phyloP scores from a whole-genome alignment of 2,888 invertebrate genomes.

The Cantharis rufa region DNA sequence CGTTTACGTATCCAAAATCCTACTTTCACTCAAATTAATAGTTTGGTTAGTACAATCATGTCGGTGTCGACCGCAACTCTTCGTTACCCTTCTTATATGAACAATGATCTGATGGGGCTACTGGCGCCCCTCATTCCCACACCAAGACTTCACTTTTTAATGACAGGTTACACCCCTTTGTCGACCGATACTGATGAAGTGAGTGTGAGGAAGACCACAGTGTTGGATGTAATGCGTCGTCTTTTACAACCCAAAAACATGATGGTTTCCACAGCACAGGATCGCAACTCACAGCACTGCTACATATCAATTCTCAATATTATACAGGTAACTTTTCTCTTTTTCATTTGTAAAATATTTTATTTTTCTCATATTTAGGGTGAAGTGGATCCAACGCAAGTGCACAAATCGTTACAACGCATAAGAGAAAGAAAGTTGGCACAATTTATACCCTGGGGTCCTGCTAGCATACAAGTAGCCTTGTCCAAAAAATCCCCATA shows the following conservation, averaged over 20 bases:
- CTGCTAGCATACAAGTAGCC: slow-evolving; percentile 96
- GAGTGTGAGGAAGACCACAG: slow-evolving; percentile 89
- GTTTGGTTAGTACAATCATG: slow-evolving; percentile 97
- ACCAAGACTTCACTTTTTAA: slow-evolving; percentile 95
- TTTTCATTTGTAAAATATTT: no score
- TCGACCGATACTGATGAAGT: slow-evolving; percentile 85
- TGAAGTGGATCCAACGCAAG: slow-evolving; percentile 97
- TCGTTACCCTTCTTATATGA: slow-evolving; percentile 97
- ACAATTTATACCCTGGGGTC: slow-evolving; percentile 98
- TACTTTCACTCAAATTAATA: slow-evolving; percentile 95
- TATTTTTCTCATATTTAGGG: slow-evolving; percentile 65
- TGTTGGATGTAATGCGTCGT: slow-evolving; percentile 96
- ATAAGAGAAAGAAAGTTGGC: slow-evolving; percentile 93
- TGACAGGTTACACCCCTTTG: slow-evolving; percentile 97
- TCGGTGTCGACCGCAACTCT: slow-evolving; percentile 95
- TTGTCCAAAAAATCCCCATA: slow-evolving; percentile 94
- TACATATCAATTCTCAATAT: slow-evolving; percentile 98
- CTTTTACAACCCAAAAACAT: slow-evolving; percentile 97
- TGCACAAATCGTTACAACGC: slow-evolving; percentile 94
- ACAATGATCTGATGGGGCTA: slow-evolving; percentile 94
- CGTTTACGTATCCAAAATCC: slow-evolving; percentile 94
- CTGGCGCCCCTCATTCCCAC: slow-evolving; percentile 96
- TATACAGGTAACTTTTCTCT: slow-evolving; percentile 69
- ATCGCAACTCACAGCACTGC: slow-evolving; percentile 86
- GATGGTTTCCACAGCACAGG: slow-evolving; percentile 96